Conservation (phyloP, 1,140 invertebrate genomes). For the Heliconius himera region DNA sequence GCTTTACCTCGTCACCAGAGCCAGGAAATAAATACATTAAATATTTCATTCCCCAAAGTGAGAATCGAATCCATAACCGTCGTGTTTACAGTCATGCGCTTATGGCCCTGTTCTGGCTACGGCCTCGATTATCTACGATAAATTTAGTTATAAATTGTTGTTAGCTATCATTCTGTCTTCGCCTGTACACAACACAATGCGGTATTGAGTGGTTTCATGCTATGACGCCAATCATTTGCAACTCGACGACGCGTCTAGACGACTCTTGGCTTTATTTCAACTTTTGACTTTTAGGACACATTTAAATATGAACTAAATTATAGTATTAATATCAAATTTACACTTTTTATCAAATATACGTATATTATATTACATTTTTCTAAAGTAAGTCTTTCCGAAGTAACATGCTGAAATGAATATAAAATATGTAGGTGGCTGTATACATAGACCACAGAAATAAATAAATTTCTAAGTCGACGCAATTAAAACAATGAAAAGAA, state of each 20-base stretch:
- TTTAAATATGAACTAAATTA: conserved; percentile 55
- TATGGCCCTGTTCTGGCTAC: not conserved
- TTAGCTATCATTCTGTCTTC: conserved; percentile 30
- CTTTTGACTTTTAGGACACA: conserved; percentile 49
- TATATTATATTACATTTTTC: no score
- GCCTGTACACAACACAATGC: conserved; percentile 52
- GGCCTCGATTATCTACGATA: not conserved
- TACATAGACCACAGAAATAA: no score
- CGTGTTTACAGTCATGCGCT: not conserved
- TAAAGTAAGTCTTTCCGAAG: no score
- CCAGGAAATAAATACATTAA: no score
- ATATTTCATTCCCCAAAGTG: no score
- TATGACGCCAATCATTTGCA: conserved; percentile 55
- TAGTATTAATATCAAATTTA: conserved; percentile 34
- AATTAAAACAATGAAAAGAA: no score
- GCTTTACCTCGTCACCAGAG: no score
- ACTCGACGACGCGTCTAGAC: conserved; percentile 51
- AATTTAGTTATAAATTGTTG: conserved; percentile 29
- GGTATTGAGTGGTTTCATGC: conserved; percentile 47
- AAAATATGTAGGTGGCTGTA: no score
- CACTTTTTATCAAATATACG: not conserved
- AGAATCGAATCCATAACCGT: no score
- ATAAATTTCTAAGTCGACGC: no score
- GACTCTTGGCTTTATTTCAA: conserved; percentile 67
- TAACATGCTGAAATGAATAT: no score